These are phyloP conservation scores for Charanyca ferruginea DNA, from an alignment of 2,888 invertebrate genomes.

Conservation along the genomic window DNA sequence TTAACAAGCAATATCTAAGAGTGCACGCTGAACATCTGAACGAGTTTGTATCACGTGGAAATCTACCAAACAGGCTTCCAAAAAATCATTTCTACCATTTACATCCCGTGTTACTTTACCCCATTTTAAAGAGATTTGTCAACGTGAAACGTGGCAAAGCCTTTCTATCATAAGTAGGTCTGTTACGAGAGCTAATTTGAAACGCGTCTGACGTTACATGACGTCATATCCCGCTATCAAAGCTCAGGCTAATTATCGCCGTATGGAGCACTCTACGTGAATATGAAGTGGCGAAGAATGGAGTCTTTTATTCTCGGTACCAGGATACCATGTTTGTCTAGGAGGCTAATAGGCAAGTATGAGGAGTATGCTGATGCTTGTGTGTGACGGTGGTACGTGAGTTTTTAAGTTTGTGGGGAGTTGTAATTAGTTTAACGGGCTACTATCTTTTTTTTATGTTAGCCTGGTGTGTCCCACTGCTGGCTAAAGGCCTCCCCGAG, in stretches of 20 bases:
- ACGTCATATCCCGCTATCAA: conserved; percentile 59
- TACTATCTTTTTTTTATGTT: no score
- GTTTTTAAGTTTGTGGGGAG: neutral
- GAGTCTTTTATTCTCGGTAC: conserved; percentile 56
- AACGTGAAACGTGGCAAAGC: conserved; percentile 32
- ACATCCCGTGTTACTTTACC: neutral
- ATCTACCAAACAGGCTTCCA: no score
- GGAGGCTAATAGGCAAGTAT: conserved; percentile 25
- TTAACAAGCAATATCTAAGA: neutral
- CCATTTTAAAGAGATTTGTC: conserved; percentile 25
- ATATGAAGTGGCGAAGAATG: conserved; percentile 61
- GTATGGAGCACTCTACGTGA: conserved; percentile 57
- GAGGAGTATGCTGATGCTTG: neutral
- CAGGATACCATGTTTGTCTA: conserved; percentile 49
- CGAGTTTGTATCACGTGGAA: neutral
- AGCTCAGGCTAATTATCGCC: conserved; percentile 64
- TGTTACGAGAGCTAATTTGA: conserved; percentile 56
- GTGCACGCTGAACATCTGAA: neutral
- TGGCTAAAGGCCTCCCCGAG: no score
- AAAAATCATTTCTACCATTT: conserved; percentile 7
- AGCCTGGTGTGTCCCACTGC: no score
- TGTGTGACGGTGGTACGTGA: neutral
- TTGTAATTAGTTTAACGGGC: conserved; percentile 5
- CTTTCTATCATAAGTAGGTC: conserved; percentile 41
- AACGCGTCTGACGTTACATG: conserved; percentile 41